These are phyloP conservation scores for Poecile atricapillus DNA, from an alignment of 2,113 vertebrate genomes.

Conservation along the genomic window DNA sequence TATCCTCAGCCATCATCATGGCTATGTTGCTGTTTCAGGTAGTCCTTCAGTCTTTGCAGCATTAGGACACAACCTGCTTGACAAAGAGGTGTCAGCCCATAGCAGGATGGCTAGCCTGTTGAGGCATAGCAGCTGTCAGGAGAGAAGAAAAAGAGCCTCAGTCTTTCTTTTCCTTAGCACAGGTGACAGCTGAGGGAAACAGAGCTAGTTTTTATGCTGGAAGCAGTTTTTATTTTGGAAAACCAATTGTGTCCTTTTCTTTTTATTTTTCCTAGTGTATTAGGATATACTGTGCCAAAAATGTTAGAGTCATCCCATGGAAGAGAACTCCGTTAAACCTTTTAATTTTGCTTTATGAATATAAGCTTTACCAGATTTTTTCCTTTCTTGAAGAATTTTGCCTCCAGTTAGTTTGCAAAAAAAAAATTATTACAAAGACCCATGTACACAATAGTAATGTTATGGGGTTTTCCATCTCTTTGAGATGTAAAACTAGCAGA, in stretches of 20 bases:
- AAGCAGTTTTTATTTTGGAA: constrained; percentile 1
- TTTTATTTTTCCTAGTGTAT: not conserved
- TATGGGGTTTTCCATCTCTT: not conserved
- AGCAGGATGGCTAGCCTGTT: not conserved
- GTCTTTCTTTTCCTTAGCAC: not conserved
- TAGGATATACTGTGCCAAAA: not conserved
- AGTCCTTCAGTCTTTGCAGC: not conserved
- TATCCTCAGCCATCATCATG: not conserved
- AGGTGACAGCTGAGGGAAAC: not conserved
- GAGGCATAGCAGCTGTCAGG: constrained; percentile 16
- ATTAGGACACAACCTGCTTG: not conserved
- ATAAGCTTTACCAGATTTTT: not conserved
- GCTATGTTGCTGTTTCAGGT: not conserved
- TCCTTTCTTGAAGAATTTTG: not conserved
- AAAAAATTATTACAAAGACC: not conserved
- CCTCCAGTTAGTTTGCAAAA: not conserved
- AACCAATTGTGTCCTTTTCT: not conserved
- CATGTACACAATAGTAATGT: not conserved
- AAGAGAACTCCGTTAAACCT: not conserved
- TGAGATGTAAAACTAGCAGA: not conserved
- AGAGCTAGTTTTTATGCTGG: not conserved
- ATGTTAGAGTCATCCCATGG: not conserved
- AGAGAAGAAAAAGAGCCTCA: not conserved
- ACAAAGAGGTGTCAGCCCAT: constrained; percentile 1
- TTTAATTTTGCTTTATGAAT: not conserved